phyloP scores from a whole-genome alignment of 2,888 invertebrate species.

The Leptinotarsa haldemani region DNA sequence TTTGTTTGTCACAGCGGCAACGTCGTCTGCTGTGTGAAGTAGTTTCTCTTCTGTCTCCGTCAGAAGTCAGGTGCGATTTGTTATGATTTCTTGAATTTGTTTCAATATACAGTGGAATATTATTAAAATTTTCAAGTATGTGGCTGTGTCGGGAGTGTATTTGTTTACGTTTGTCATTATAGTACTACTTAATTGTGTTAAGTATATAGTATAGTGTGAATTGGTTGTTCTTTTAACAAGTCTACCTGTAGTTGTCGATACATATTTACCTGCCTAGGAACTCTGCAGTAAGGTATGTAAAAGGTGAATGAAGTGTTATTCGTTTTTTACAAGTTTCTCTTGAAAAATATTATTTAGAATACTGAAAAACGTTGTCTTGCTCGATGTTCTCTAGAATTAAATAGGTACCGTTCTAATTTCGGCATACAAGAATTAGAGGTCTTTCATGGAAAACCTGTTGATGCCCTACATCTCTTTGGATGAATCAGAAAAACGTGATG shows the following conservation, averaged over 20 bases:
- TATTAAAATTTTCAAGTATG: conserved; percentile 28
- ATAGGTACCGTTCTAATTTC: too few relatives aligned
- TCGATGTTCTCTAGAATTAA: not conserved
- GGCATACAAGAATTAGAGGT: not conserved
- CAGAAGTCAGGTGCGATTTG: conserved; percentile 43
- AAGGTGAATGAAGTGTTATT: not conserved
- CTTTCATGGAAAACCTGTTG: conserved; percentile 6
- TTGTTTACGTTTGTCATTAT: conserved; percentile 6
- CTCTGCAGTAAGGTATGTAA: conserved; percentile 3
- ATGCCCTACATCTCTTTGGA: conserved; percentile 2
- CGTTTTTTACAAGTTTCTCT: not conserved
- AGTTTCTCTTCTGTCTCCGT: conserved; percentile 39
- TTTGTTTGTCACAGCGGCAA: conserved; percentile 28
- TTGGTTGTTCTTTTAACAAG: not conserved
- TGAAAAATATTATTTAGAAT: not conserved
- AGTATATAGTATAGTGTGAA: not conserved
- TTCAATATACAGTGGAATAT: conserved; percentile 6
- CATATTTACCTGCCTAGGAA: not conserved
- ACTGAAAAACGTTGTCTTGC: not conserved
- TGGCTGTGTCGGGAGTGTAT: conserved; percentile 25
- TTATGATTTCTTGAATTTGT: conserved; percentile 33
- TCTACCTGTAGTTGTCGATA: not conserved
- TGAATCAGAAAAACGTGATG: conserved; percentile 12
- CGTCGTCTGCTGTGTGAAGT: conserved; percentile 23
- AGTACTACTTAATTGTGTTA: not conserved